phyloP scores from a whole-genome alignment of 2,797 vertebrate genomes.

The Leontocebus nigricollis region DNA sequence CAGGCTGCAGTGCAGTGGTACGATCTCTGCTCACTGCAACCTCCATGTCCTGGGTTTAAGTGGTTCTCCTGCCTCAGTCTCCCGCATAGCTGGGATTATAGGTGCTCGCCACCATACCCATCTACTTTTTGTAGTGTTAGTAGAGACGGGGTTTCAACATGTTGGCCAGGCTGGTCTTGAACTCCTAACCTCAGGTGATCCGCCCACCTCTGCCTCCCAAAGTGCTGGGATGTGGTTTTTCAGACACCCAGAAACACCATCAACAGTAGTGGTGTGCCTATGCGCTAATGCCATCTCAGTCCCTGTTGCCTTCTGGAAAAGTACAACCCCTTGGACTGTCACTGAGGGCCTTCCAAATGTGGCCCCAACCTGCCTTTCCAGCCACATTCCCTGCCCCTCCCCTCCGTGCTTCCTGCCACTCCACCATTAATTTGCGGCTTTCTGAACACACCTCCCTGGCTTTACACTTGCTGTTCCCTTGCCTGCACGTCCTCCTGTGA shows the following conservation, averaged over 20 bases:
- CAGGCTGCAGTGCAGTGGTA: too few relatives aligned
- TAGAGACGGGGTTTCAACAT: too few relatives aligned
- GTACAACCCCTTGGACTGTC: background rate
- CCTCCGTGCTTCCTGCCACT: background rate
- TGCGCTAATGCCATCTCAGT: background rate
- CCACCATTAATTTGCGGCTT: background rate
- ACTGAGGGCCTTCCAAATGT: background rate
- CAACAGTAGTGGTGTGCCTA: background rate
- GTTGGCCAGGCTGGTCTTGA: too few relatives aligned
- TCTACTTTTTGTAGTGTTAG: too few relatives aligned
- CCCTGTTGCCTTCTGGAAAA: background rate
- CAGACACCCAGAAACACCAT: background rate
- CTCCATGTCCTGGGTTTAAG: too few relatives aligned
- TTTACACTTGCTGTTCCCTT: background rate
- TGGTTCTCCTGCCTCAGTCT: too few relatives aligned
- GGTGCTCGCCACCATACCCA: too few relatives aligned
- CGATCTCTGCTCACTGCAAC: too few relatives aligned
- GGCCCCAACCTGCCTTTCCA: slow-evolving; percentile 53
- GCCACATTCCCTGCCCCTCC: background rate
- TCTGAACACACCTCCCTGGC: background rate
- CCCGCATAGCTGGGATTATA: too few relatives aligned
- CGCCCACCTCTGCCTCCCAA: too few relatives aligned
- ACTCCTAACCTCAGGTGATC: too few relatives aligned
- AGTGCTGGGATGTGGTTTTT: background rate
- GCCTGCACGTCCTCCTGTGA: background rate